Base-by-base conservation (phyloP, 2,797 vertebrate species). In the Hyperoplus immaculatus region DNA sequence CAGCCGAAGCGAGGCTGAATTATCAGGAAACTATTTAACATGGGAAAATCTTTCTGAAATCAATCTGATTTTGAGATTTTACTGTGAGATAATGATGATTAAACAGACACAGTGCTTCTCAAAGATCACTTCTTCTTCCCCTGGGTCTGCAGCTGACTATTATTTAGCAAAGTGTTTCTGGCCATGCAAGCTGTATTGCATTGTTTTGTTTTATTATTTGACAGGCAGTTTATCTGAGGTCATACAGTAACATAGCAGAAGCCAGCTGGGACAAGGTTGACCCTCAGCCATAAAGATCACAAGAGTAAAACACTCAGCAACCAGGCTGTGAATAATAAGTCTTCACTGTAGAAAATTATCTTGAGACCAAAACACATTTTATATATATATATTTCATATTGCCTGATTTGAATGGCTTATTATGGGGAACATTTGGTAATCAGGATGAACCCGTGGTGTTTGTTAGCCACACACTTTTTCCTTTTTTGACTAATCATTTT, bases 321-420 rank as follows among this genome's bases (percentile, higher is more conserved):
- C 66, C 78, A 29, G 72, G 77, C 47, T 49, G n/a, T 82, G 90
- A 90, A 93, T 92, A 84, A 74, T 69, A 88, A 92, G 74, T 78
- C 51, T 55, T 75, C 12, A 16, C 11, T 38, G 21, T 49, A 45
- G 46, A 71, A 81, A 82, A 64, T 75, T 84, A 84, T 78, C 56
- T 72, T 47, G 36, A 63, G 58, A 51, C 46, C 21, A 69, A 6
- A 18, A 36, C 5, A 16, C 59, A 29, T 21, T 54, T 64, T 63
- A 50, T n/a, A n/a, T n/a, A n/a, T n/a, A n/a, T n/a, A n/a, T 54
- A 55, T 61, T 41, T 57, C 55, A 63, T 45, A 21, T 58, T 39
- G 1, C 21, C 36, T 58, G 51, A 36, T 46, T 21, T 39, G 21
- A 51, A 65, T 39, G 49, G 13, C 9, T 81, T 10, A 72, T 69